Conservation (phyloP, 2,797 vertebrate species). For the Streptopelia turtur region DNA sequence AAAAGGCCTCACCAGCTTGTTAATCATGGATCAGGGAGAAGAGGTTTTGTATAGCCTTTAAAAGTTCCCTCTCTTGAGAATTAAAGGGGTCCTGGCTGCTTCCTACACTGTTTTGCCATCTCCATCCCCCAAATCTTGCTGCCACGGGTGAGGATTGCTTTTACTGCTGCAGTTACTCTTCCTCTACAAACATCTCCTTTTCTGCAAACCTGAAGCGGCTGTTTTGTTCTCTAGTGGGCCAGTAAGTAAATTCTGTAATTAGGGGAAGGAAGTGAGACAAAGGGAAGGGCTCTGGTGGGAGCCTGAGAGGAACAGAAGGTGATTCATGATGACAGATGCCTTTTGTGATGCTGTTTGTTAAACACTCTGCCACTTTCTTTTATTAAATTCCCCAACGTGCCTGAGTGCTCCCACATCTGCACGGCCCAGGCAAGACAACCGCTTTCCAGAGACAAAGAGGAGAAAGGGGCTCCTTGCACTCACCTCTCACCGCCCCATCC, state of each 20-base stretch:
- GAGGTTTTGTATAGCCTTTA: background rate
- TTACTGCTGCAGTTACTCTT: background rate
- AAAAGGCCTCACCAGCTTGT: background rate
- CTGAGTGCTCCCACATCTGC: background rate
- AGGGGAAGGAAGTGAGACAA: slow-evolving; percentile 42
- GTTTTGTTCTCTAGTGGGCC: slow-evolving; percentile 34
- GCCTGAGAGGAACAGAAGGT: slow-evolving; percentile 63
- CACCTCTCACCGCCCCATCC: background rate
- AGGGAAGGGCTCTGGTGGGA: slow-evolving; percentile 47
- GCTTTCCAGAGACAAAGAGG: background rate
- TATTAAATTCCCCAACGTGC: slow-evolving; percentile 10
- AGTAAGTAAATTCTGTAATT: slow-evolving; percentile 37
- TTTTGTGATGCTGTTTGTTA: slow-evolving; percentile 70
- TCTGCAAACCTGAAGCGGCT: slow-evolving; percentile 12
- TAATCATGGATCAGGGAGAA: background rate
- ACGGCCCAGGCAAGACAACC: background rate
- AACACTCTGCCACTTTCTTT: slow-evolving; percentile 48
- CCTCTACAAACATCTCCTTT: background rate
- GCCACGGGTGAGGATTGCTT: background rate
- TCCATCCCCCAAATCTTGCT: background rate
- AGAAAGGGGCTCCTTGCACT: background rate
- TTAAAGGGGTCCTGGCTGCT: background rate
- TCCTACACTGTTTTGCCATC: background rate
- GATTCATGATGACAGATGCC: slow-evolving; percentile 68
- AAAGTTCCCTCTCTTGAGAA: background rate